Conservation (phyloP, 2,113 vertebrate genomes). For the Sardina pilchardus region DNA sequence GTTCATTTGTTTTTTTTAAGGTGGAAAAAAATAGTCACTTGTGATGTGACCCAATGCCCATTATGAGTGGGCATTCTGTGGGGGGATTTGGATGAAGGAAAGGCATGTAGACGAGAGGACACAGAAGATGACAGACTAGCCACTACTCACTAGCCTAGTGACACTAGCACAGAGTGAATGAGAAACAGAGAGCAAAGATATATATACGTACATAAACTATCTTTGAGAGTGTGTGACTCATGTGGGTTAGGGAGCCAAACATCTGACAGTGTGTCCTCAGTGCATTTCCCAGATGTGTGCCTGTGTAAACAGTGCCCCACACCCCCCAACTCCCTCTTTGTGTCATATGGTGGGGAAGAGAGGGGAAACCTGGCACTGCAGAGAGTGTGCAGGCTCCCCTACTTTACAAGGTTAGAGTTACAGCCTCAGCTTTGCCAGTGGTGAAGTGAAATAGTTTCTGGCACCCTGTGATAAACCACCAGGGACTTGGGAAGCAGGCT, state of each 20-base stretch:
- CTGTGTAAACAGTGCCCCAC: background rate
- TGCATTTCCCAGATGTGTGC: background rate
- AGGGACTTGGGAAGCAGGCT: background rate
- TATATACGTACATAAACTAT: background rate
- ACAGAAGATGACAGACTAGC: background rate
- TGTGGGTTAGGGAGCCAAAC: background rate
- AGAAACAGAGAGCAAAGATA: background rate
- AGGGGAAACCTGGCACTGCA: background rate
- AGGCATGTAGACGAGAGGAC: background rate
- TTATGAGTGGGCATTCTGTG: background rate
- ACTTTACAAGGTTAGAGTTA: background rate
- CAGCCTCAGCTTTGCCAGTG: conserved; percentile 6
- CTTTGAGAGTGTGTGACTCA: background rate
- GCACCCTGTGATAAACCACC: background rate
- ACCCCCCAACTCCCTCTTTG: background rate
- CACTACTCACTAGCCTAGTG: background rate
- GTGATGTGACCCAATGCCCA: background rate
- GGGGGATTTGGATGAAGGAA: background rate
- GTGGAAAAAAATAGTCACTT: no score
- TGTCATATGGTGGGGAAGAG: background rate
- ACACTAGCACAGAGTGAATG: background rate
- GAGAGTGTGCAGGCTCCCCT: background rate
- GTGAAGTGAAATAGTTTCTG: conserved; percentile 8
- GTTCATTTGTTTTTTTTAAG: background rate
- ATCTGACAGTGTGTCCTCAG: background rate